These are phyloP conservation scores for Stratiolaelaps scimitus DNA, from an alignment of 1,140 invertebrate species.

Conservation along the genomic window DNA sequence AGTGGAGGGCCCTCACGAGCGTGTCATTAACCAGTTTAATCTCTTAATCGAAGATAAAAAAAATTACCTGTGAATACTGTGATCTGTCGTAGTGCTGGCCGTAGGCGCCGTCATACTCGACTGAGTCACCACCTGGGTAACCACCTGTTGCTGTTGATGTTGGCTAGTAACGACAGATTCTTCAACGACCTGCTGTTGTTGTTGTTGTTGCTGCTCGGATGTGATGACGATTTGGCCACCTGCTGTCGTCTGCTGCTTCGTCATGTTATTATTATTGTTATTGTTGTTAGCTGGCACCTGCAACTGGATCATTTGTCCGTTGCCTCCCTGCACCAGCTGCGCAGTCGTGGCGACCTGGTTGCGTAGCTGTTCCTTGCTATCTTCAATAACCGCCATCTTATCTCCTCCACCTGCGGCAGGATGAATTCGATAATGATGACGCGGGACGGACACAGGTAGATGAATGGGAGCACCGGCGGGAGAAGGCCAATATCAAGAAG, in stretches of 20 bases:
- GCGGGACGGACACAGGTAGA: too few relatives aligned
- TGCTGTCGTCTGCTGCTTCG: background rate
- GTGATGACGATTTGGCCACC: background rate
- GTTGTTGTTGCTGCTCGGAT: background rate
- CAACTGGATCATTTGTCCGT: constrained; percentile 21
- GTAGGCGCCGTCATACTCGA: background rate
- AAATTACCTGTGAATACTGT: constrained; percentile 20
- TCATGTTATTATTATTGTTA: constrained; percentile 15
- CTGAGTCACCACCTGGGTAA: too few relatives aligned
- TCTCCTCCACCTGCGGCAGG: constrained; percentile 22
- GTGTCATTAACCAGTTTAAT: too few relatives aligned
- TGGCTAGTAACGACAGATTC: background rate
- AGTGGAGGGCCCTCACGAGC: too few relatives aligned
- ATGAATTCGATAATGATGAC: too few relatives aligned
- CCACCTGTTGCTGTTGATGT: too few relatives aligned
- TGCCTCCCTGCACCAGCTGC: constrained; percentile 16
- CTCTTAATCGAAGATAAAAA: too few relatives aligned
- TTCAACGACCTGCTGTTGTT: background rate
- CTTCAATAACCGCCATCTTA: constrained; percentile 27
- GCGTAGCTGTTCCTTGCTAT: constrained; percentile 17
- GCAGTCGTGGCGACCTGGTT: background rate
- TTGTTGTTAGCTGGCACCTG: constrained; percentile 22
- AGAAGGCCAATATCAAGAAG: too few relatives aligned
- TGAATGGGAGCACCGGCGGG: too few relatives aligned
- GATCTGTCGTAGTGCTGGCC: constrained; percentile 13